phyloP scores from a whole-genome alignment of 2,797 vertebrate genomes.

The Hydrophis major region DNA sequence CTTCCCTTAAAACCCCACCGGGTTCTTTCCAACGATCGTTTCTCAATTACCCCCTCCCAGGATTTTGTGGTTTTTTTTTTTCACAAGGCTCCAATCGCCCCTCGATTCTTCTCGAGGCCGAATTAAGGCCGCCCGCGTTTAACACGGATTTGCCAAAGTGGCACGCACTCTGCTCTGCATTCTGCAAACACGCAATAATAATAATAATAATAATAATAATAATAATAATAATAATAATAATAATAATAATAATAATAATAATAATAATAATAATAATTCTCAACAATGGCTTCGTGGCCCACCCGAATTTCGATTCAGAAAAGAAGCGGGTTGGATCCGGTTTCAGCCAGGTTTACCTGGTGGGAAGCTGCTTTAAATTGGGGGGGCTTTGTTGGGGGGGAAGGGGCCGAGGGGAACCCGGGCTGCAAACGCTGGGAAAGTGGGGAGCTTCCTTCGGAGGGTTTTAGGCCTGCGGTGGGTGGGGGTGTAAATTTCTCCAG shows the following conservation, averaged over 20 bases:
- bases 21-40: background rate
- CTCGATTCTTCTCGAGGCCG: background rate
- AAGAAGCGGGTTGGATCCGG: background rate
- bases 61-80: fast-evolving
- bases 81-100: no score
- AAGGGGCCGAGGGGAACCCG: no score
- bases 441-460: background rate
- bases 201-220: no score
- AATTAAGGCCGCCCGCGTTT: background rate
- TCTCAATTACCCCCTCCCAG: background rate
- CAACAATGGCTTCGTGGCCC: background rate
- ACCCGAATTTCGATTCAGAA: background rate
- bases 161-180: no score
- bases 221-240: no score
- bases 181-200: no score
- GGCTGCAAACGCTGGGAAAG: fast-evolving
- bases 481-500: background rate
- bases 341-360: background rate
- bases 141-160: background rate
- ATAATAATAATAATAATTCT: no score
- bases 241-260: no score
- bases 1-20: background rate
- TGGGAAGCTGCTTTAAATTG: background rate
- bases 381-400: background rate
- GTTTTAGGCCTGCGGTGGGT: background rate